phyloP scores from a whole-genome alignment of 2,888 invertebrate species.

The Coelinius sp. region DNA sequence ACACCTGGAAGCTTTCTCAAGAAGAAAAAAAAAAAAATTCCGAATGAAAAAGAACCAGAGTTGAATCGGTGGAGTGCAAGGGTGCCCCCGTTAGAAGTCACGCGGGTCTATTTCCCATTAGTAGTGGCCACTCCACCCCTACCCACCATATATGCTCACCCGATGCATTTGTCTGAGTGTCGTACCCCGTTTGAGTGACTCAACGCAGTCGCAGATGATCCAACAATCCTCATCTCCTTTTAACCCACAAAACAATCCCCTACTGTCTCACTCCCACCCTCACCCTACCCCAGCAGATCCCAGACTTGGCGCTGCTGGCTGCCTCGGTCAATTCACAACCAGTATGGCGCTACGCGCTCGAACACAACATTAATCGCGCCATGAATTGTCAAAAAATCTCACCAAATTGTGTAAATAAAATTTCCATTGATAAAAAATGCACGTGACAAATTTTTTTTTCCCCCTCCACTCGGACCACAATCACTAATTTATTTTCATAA shows the following conservation, averaged over 20 bases:
- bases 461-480: no score
- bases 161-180: slow-evolving; percentile 26
- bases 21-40: background rate
- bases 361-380: slow-evolving; percentile 54
- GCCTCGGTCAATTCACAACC: slow-evolving; percentile 67
- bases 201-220: slow-evolving; percentile 25
- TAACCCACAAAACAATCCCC: background rate
- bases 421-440: slow-evolving; percentile 32
- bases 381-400: slow-evolving; percentile 46
- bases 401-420: slow-evolving; percentile 42
- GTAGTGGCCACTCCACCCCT: background rate
- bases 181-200: slow-evolving; percentile 29
- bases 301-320: slow-evolving; percentile 59
- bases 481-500: no score
- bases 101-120: background rate
- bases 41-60: background rate
- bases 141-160: slow-evolving; percentile 39
- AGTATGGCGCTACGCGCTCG: slow-evolving; percentile 69
- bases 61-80: slow-evolving; percentile 7
- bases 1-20: background rate
- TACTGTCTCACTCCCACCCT: slow-evolving; percentile 43
- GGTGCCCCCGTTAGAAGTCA: slow-evolving; percentile 17
- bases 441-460: background rate
- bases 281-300: slow-evolving; percentile 42
- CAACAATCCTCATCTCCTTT: background rate